phyloP scores from a whole-genome alignment of 2,113 vertebrate species.

The Triplophysa tibetana region DNA sequence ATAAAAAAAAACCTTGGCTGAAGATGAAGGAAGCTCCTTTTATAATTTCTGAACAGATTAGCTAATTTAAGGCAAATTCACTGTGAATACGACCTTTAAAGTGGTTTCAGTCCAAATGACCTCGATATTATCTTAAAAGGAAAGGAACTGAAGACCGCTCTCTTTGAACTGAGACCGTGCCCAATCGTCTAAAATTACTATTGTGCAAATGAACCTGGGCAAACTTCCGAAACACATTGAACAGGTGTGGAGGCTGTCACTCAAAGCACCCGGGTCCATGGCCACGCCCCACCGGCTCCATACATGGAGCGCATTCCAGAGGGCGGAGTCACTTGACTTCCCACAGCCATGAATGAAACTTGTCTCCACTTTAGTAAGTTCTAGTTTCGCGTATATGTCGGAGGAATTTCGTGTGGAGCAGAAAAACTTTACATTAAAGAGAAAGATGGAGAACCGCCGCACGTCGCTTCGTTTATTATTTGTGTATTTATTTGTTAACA shows the following conservation, averaged over 20 bases:
- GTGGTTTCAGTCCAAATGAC: not conserved
- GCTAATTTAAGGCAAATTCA: too few relatives aligned
- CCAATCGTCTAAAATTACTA: constrained; percentile 41
- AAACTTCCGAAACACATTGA: constrained; percentile 53
- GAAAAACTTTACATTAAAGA: constrained; percentile 27
- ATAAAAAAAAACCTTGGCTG: too few relatives aligned
- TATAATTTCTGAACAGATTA: too few relatives aligned
- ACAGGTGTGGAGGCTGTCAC: constrained; percentile 57
- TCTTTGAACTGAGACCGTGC: constrained; percentile 36
- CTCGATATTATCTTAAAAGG: constrained; percentile 34
- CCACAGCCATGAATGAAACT: constrained; percentile 73
- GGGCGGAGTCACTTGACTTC: constrained; percentile 65
- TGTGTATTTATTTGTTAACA: constrained; percentile 66
- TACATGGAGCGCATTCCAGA: constrained; percentile 68
- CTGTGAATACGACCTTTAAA: not conserved
- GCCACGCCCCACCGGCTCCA: constrained; percentile 58
- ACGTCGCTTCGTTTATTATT: constrained; percentile 49
- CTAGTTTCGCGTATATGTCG: constrained; percentile 18
- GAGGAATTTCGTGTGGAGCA: constrained; percentile 15
- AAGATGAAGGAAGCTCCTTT: too few relatives aligned
- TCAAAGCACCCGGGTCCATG: not conserved
- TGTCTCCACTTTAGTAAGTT: constrained; percentile 46
- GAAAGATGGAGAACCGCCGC: constrained; percentile 67
- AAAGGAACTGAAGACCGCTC: not conserved
- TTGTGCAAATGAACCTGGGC: constrained; percentile 28